Conservation (phyloP, 2,797 vertebrate species). For the Sebastes variabilis region DNA sequence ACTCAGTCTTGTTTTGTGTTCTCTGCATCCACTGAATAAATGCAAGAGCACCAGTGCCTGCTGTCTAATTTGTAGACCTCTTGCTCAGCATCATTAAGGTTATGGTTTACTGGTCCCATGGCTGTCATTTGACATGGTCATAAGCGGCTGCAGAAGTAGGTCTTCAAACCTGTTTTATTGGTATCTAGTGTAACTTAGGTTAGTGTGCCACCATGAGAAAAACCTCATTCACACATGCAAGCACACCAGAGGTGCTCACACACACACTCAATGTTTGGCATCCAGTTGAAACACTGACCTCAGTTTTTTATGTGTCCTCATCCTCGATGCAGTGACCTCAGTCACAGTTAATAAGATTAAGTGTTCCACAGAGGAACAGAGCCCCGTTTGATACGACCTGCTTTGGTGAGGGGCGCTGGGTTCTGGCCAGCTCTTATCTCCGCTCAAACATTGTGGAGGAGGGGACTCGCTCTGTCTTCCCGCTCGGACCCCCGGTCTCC, state of each 20-base stretch:
- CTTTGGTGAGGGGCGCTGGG: constrained; percentile 4
- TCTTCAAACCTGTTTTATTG: constrained; percentile 14
- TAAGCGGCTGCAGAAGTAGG: constrained; percentile 7
- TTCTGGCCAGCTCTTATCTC: constrained; percentile 49
- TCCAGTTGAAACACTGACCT: constrained; percentile 43
- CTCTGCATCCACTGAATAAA: neutral
- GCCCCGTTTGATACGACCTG: constrained; percentile 15
- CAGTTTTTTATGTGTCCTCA: constrained; percentile 28
- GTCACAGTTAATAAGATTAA: constrained; percentile 58
- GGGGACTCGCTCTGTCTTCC: constrained; percentile 21
- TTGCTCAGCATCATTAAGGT: constrained; percentile 6
- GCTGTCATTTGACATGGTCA: constrained; percentile 22
- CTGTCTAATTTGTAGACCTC: neutral
- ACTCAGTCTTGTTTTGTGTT: neutral
- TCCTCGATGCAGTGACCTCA: constrained; percentile 48
- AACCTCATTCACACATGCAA: neutral
- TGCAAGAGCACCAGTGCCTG: neutral
- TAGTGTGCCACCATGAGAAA: constrained; percentile 4
- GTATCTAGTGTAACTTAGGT: constrained; percentile 9
- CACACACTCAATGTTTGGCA: neutral
- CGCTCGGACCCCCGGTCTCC: constrained; percentile 42
- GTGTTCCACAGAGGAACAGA: constrained; percentile 41
- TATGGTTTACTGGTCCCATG: constrained; percentile 12
- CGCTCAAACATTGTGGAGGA: constrained; percentile 43
- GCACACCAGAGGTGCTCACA: neutral